Evolutionary conservation across 2,113 vertebrate genomes (phyloP), one percentile per base, ranked within the genome.

Genomic region (Hyperopisus bebe): DNA sequence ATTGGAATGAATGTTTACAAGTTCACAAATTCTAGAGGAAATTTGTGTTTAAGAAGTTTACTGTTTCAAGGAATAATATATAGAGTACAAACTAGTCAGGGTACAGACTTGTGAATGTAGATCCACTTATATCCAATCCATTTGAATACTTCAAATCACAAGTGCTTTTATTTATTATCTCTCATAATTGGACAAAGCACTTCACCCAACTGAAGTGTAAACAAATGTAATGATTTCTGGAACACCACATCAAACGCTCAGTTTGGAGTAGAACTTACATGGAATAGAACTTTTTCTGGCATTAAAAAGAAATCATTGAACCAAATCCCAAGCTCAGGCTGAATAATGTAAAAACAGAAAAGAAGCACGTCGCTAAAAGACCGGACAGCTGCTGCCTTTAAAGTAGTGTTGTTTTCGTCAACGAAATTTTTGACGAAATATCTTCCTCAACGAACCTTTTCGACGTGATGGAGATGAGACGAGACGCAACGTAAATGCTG

Each of bases 171-270:
- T 87, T 87, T 87, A 51, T 87, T 51, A 87, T 51, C 50, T 84
- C 82, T 87, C 50, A 15, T 55, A 87, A 87, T 87, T 87, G 86
- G 85, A 86, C 85, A 53, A 86, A 50, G 46, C 85, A 85, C 85
- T 51, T 87, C 47, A 55, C 27, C 50, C 50, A 35, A 27, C 10
- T 51, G 86, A 87, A 53, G 86, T 87, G 31, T 87, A 87, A 87
- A 87, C 86, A 87, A 55, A 55, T 39, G n/a, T 53, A 55, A 55
- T 87, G 7, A 42, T 47, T 19, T 80, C 74, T 80, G 74, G 35
- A 80, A 42, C 15, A 3, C 13, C 11, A 80, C 47, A 31, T 86
- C n/a, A 86, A 86, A 48, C 1, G n/a, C 42, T 48, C 9, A 48
- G 83, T n/a, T 86, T 50, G 24, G 19, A n/a, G 24, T 86, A 47